phyloP scores from a whole-genome alignment of 2,888 invertebrate genomes.

The Harpalus rubripes region DNA sequence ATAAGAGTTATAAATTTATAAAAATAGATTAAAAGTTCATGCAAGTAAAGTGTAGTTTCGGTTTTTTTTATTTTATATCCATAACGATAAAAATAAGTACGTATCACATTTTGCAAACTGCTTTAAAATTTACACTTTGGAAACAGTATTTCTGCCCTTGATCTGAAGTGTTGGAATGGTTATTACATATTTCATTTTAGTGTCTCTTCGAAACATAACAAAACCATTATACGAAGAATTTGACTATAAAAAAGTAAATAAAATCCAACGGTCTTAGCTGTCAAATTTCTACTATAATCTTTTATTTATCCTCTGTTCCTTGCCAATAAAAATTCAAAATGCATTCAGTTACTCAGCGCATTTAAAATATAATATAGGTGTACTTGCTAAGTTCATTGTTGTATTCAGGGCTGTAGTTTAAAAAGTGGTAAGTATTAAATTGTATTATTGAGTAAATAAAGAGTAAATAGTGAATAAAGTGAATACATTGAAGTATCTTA shows the following conservation, averaged over 20 bases:
- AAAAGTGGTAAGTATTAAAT: too few relatives aligned
- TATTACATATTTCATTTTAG: constrained; percentile 37
- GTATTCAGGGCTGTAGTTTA: too few relatives aligned
- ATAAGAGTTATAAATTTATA: too few relatives aligned
- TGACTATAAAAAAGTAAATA: constrained; percentile 37
- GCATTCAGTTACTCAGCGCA: not conserved
- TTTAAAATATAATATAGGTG: not conserved
- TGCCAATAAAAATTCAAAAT: constrained; percentile 1
- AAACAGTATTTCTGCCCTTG: constrained; percentile 5
- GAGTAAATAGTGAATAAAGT: too few relatives aligned
- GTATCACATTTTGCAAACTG: constrained; percentile 1
- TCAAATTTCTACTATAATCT: constrained; percentile 40
- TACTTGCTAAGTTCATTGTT: not conserved
- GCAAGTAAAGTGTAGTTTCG: too few relatives aligned
- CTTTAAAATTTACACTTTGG: constrained; percentile 38
- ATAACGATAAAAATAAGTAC: too few relatives aligned
- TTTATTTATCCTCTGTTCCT: constrained; percentile 45
- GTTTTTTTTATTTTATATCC: too few relatives aligned
- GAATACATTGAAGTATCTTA: too few relatives aligned
- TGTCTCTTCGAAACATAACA: constrained; percentile 20
- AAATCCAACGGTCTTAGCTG: constrained; percentile 52
- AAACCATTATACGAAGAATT: constrained; percentile 38
- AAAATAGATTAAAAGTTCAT: too few relatives aligned
- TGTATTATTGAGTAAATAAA: too few relatives aligned
- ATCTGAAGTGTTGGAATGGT: constrained; percentile 3